phyloP scores from a whole-genome alignment of 2,888 invertebrate species.

The Acheta domesticus region DNA sequence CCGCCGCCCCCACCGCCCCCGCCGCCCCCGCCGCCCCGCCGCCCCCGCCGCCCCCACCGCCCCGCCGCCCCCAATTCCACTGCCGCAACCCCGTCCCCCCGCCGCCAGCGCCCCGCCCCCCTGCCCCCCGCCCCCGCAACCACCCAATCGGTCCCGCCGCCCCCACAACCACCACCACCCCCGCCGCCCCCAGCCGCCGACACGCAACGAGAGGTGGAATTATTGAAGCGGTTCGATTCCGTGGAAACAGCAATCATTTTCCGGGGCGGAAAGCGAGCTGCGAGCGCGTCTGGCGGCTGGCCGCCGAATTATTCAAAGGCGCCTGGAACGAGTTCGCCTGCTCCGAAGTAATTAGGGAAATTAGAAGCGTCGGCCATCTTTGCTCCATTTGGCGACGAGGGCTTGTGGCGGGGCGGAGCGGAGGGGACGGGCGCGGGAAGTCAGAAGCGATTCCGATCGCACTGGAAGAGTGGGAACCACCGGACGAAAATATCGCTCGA shows the following conservation, averaged over 20 bases:
- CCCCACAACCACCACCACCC: background rate
- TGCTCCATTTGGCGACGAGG: background rate
- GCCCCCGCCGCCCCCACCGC: too few relatives aligned
- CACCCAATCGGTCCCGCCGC: too few relatives aligned
- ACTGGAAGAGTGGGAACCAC: too few relatives aligned
- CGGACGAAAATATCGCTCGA: too few relatives aligned
- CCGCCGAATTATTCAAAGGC: background rate
- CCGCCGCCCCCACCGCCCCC: too few relatives aligned
- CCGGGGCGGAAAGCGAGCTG: background rate
- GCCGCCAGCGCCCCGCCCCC: background rate
- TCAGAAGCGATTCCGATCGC: too few relatives aligned
- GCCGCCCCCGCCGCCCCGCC: too few relatives aligned
- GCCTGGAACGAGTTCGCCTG: background rate
- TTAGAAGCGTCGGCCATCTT: background rate
- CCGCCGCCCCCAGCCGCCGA: background rate
- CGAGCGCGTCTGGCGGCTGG: background rate
- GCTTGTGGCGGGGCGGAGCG: too few relatives aligned
- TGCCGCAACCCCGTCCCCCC: too few relatives aligned
- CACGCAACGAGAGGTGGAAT: background rate
- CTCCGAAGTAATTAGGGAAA: background rate
- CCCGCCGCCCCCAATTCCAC: too few relatives aligned
- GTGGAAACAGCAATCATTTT: conserved; percentile 6
- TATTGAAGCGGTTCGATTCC: background rate
- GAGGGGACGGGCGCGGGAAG: too few relatives aligned
- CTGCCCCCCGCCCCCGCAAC: background rate